These are phyloP conservation scores for Rhynchomys soricoides DNA, from an alignment of 2,113 vertebrate genomes.

Conservation along the genomic window DNA sequence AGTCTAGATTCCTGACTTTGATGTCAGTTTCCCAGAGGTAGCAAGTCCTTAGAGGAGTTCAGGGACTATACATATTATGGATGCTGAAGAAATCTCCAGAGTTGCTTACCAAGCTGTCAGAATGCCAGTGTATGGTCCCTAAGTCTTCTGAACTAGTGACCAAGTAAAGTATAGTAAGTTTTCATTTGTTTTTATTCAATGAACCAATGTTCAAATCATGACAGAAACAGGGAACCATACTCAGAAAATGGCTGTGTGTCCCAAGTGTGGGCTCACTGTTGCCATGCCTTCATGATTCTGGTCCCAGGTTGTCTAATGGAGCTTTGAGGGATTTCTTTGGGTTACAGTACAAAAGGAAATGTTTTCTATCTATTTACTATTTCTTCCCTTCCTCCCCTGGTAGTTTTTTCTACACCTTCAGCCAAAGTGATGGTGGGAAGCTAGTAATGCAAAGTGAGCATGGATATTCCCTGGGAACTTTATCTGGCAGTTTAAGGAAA, in stretches of 20 bases:
- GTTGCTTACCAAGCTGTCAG: background rate
- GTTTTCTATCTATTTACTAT: background rate
- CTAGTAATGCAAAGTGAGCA: background rate
- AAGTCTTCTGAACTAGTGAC: background rate
- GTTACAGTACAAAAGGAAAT: background rate
- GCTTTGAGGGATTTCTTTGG: background rate
- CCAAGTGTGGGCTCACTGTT: background rate
- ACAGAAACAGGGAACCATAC: background rate
- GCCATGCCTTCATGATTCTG: background rate
- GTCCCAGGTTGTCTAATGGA: background rate
- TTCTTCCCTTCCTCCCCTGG: background rate
- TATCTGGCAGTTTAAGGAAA: slow-evolving; percentile 9
- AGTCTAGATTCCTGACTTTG: background rate
- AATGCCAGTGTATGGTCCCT: background rate
- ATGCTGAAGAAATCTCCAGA: background rate
- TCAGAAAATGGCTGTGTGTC: background rate
- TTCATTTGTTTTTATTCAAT: background rate
- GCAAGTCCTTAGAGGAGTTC: background rate
- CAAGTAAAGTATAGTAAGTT: background rate
- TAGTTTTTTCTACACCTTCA: background rate
- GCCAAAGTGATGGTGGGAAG: background rate
- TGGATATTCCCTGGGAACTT: background rate
- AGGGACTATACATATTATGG: background rate
- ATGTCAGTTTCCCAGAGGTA: background rate
- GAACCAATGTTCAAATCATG: background rate